phyloP scores from a whole-genome alignment of 2,113 vertebrate species.

The Chaetorhynchus papuensis region DNA sequence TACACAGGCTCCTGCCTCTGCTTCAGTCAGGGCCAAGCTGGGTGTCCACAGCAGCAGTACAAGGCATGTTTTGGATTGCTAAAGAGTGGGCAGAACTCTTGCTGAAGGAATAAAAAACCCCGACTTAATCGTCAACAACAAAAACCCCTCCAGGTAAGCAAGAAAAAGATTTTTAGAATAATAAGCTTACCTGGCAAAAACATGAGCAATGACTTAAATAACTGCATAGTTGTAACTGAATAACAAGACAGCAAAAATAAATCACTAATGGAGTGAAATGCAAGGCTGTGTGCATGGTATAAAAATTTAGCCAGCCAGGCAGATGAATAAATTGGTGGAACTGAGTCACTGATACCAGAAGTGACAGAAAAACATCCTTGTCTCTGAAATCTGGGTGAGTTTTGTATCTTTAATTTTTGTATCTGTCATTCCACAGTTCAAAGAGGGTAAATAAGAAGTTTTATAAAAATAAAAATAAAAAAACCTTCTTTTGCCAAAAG shows the following conservation, averaged over 20 bases:
- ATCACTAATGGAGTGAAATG: not conserved
- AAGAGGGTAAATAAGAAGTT: not conserved
- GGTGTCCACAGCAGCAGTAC: not conserved
- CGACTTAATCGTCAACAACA: not conserved
- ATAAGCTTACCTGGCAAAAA: slow-evolving; percentile 10
- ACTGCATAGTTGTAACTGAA: not conserved
- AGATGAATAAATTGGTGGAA: not conserved
- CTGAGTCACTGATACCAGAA: not conserved
- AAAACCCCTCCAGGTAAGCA: not conserved
- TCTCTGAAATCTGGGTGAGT: not conserved
- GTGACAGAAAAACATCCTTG: not conserved
- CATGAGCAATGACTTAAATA: not conserved
- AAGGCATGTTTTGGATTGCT: not conserved
- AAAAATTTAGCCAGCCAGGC: not conserved
- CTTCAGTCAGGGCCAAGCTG: not conserved
- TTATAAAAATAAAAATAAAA: not conserved
- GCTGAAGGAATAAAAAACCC: not conserved
- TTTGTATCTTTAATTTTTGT: not conserved
- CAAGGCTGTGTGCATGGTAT: not conserved
- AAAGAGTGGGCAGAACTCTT: not conserved
- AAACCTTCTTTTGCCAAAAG: not conserved
- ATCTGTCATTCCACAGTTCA: not conserved
- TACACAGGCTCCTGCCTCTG: not conserved
- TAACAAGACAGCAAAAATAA: not conserved
- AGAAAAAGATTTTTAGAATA: not conserved